phyloP scores from a whole-genome alignment of 2,113 vertebrate genomes.

The Plecotus auritus region DNA sequence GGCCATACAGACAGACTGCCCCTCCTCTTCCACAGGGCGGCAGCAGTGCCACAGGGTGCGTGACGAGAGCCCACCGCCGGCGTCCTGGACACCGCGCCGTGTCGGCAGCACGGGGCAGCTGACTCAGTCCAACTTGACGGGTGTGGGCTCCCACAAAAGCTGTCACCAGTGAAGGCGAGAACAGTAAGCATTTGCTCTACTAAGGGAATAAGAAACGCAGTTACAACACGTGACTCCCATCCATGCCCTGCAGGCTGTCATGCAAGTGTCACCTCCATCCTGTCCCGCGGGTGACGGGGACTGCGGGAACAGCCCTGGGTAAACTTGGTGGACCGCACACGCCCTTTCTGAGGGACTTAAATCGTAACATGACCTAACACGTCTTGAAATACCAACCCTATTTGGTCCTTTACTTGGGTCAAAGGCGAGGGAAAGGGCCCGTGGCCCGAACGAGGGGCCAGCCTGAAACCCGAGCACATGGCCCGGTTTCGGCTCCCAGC shows the following conservation, averaged over 20 bases:
- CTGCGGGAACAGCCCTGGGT: no score
- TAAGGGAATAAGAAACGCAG: conserved; percentile 69
- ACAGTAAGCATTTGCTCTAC: conserved; percentile 72
- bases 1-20: conserved; percentile 64
- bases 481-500: fast-evolving
- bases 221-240: not conserved
- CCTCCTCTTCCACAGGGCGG: conserved; percentile 60
- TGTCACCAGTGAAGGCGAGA: conserved; percentile 71
- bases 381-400: not conserved
- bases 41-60: conserved; percentile 41
- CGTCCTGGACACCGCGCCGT: conserved; percentile 50
- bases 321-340: not conserved
- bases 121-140: conserved; percentile 65
- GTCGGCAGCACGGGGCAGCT: conserved; percentile 50
- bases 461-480: not conserved
- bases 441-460: fast-evolving
- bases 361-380: not conserved
- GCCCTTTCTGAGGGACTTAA: not conserved
- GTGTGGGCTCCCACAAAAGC: conserved; percentile 68
- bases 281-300: not conserved
- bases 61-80: conserved; percentile 63
- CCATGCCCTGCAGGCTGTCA: conserved; percentile 44
- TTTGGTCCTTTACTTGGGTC: not conserved
- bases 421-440: not conserved
- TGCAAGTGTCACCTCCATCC: not conserved